These are phyloP conservation scores for Erinaceus europaeus DNA, from an alignment of 2,113 vertebrate genomes.

Conservation along the genomic window DNA sequence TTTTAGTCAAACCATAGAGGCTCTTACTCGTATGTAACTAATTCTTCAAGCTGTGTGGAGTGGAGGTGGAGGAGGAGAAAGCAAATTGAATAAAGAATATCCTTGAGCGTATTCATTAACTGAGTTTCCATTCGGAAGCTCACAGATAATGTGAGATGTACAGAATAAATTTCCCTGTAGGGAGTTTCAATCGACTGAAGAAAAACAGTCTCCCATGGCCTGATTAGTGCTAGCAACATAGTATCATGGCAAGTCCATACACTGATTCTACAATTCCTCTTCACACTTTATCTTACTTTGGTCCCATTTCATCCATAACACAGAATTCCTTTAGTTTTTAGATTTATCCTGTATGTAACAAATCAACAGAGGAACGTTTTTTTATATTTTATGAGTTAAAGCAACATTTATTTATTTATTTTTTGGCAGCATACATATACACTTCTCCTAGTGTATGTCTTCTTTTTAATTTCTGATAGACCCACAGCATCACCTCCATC, in stretches of 20 bases:
- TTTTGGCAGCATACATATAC: too few species aligned
- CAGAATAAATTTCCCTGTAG: neutral
- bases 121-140: constrained; percentile 14
- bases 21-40: neutral
- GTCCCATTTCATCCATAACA: neutral
- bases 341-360: neutral
- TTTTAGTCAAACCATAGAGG: neutral
- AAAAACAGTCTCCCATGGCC: neutral
- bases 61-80: neutral
- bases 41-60: neutral
- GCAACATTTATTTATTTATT: too few species aligned
- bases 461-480: too few species aligned
- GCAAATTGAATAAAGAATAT: neutral
- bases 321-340: neutral
- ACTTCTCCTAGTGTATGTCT: too few species aligned
- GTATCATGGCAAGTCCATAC: neutral
- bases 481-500: too few species aligned
- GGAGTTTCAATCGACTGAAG: neutral
- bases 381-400: neutral
- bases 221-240: neutral
- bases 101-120: neutral
- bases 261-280: neutral
- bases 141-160: neutral
- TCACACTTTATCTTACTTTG: neutral
- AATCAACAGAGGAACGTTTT: neutral